phyloP scores from a whole-genome alignment of 2,888 invertebrate genomes.

The Drosophila bunnanda region DNA sequence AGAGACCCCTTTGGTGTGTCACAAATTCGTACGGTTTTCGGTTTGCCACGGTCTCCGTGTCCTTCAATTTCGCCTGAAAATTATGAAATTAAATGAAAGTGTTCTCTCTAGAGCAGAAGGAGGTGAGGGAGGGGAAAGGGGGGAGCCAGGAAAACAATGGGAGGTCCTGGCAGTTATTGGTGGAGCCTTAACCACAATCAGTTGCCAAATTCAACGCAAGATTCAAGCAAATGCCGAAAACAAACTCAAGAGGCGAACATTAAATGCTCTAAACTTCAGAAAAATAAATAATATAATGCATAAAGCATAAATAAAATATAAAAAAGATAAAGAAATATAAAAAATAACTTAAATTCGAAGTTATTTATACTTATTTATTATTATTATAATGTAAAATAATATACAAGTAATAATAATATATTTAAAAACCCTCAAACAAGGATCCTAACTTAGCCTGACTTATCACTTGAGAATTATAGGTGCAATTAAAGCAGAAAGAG shows the following conservation, averaged over 20 bases:
- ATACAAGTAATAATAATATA: background rate
- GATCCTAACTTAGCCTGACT: background rate
- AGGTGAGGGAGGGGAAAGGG: slow-evolving; percentile 35
- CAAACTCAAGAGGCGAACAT: background rate
- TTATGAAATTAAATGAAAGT: slow-evolving; percentile 52
- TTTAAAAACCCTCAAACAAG: background rate
- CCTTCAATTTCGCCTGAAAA: slow-evolving; percentile 29
- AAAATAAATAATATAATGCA: background rate
- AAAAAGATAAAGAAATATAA: background rate
- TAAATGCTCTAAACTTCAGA: background rate
- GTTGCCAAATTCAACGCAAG: background rate
- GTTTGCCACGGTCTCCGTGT: background rate
- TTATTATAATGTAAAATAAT: too few species aligned
- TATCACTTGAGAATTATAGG: background rate
- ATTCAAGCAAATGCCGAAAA: background rate
- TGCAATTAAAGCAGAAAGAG: background rate
- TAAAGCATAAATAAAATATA: background rate
- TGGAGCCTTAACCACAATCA: slow-evolving; percentile 7
- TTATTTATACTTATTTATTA: background rate
- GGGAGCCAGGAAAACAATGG: slow-evolving; percentile 7
- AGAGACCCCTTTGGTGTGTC: slow-evolving; percentile 44
- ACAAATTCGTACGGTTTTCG: slow-evolving; percentile 48
- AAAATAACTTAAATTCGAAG: background rate
- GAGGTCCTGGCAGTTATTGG: slow-evolving; percentile 1
- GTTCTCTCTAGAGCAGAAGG: slow-evolving; percentile 29